Evolutionary conservation across 1,140 invertebrate species (phyloP).

Genomic region (Drosophila mojavensis): DNA sequence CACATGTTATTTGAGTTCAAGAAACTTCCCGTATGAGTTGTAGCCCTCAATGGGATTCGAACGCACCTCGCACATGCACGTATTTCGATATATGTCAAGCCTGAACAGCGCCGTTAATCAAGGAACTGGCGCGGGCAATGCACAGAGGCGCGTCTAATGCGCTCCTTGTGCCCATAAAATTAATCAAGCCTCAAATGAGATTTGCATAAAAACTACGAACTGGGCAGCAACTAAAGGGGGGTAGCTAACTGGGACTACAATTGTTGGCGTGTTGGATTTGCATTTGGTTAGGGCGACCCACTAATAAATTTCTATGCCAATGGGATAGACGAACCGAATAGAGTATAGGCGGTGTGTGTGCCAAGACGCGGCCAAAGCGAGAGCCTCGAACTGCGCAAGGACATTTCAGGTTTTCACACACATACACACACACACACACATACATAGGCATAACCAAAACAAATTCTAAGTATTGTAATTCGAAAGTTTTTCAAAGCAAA

Average conservation of each 20-base stretch:
- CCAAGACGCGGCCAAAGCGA: constrained; percentile 15
- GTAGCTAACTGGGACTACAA: constrained; percentile 5
- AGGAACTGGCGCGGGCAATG: constrained; percentile 38
- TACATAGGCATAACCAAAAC: constrained; percentile 50
- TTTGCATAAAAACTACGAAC: constrained; percentile 59
- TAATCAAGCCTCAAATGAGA: constrained; percentile 77
- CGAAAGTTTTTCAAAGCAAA: constrained; percentile 80
- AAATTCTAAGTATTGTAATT: constrained; percentile 83
- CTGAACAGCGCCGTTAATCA: constrained; percentile 27
- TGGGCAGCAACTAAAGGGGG: neutral
- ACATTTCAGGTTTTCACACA: constrained; percentile 42
- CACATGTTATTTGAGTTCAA: too few species aligned
- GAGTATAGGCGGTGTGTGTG: constrained; percentile 4
- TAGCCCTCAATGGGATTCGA: neutral
- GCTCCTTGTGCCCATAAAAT: constrained; percentile 63
- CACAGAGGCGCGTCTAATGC: constrained; percentile 65
- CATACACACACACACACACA: too few species aligned
- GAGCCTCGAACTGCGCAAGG: constrained; percentile 77
- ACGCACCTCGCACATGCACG: constrained; percentile 27
- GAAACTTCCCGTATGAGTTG: too few species aligned
- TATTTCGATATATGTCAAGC: constrained; percentile 27
- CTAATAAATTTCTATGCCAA: constrained; percentile 81
- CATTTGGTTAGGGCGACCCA: constrained; percentile 74
- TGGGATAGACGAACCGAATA: constrained; percentile 47
- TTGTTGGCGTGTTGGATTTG: constrained; percentile 78